Evolutionary conservation across 1,140 invertebrate genomes (phyloP), one percentile per base, ranked within the genome.

Genomic region (Rhyzopertha dominica): DNA sequence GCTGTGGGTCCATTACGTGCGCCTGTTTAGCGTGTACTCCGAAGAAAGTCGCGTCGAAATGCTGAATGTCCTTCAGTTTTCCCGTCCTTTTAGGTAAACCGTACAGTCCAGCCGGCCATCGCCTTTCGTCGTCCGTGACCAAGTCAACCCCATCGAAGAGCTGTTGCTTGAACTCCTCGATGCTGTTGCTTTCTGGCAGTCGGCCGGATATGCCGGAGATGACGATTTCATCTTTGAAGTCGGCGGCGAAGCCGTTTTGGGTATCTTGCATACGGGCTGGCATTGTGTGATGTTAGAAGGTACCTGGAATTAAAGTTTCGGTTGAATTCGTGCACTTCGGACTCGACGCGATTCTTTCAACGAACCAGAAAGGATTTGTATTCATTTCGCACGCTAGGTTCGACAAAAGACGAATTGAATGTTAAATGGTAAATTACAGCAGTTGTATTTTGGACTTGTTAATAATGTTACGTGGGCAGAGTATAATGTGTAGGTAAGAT

Each of bases 21-120:
- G 94, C 93, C 66, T 97, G 91, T 71, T 95, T 95, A 1, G 84
- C 82, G 65, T 93, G 89, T 4, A 96, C 89, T 25, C 90, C 89
- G 71, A 96, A 96, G 67, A 94, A 95, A n/a, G 83, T 79, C 3
- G 90, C 87, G 66, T 96, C 93, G 61, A 96, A 97, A 54, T 82
- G 81, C 23, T 74, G 68, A 24, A 98, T 55, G 49, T 95, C 84
- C 67, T 95, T 95, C 0, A 98, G 59, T 73, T 95, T 95, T 31
- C 93, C 95, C 59, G 79, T 82, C 47, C 93, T 76, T 31, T 75
- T 73, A 8, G 95, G 94, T 26, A 97, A 62, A 10, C 90, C 92
- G 66, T 85, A 79, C 0, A 93, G 55, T 75, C 80, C 84, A 9
- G 75, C 58, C 20, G 79, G 71, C 87, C 88, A 95, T 63, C 92